Base-by-base conservation (phyloP, 2,113 vertebrate species). In the Epinephelus fuscoguttatus region DNA sequence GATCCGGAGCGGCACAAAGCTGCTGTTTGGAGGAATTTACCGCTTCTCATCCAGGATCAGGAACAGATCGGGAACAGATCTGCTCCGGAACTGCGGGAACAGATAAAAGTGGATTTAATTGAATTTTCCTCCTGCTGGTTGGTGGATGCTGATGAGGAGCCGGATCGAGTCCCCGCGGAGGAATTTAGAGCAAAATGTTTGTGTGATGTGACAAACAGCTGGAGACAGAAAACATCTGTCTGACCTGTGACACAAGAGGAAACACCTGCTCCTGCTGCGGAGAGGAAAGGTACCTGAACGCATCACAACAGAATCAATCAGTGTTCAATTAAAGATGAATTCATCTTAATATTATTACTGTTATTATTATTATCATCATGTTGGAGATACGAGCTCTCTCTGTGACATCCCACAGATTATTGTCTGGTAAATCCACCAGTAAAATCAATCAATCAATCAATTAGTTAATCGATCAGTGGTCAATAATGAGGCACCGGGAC, bases 161-260 rank as follows among this genome's bases (percentile, higher is more conserved):
- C 11, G 21, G 62, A 55, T 19, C 57, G 66, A 73, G 78, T 64
- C 68, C 59, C 60, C 21, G 40, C 27, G 30, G 47, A 80, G 55
- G 75, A 69, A 49, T 73, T 42, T 59, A 59, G 2, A 6, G 3
- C 7, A 17, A 70, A n/a, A 79, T 45, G 55, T 73, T 33, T 61
- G 33, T 56, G 61, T 72, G 73, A 84, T 27, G 45, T 60, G 79
- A 80, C 52, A 18, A 80, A 81, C 82, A 81, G 55, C 82, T 81
- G 83, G 73, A 83, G 79, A 61, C 75, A 14, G 60, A 81, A 75
- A 40, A 85, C 74, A 75, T 81, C 67, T 81, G 78, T 68, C 37
- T 85, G 68, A 89, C 42, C 78, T 60, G 82, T 77, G 89, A 79
- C 82, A 62, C 89, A 45, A 25, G 78, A 81, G 73, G 40, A 72